Conservation (phyloP, 2,888 invertebrate species). For the Prosapia bicincta region DNA sequence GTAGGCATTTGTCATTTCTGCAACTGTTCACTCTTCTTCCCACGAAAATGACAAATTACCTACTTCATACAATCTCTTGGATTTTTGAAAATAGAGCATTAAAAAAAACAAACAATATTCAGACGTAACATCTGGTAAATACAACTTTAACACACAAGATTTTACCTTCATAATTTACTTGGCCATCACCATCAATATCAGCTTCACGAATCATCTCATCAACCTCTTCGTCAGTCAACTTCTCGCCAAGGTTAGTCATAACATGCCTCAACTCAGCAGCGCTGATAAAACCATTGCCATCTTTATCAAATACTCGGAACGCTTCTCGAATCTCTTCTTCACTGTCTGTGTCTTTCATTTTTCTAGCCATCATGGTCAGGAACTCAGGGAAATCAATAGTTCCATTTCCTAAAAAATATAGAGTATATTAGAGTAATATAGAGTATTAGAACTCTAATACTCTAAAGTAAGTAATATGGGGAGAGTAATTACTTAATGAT, state of each 20-base stretch:
- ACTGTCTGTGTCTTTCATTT: slow-evolving; percentile 99
- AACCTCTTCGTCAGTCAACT: slow-evolving; percentile 98
- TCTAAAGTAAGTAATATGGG: too few relatives aligned
- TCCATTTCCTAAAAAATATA: slow-evolving; percentile 76
- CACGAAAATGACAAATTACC: too few relatives aligned
- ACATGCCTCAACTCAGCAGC: slow-evolving; percentile 98
- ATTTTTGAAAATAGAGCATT: too few relatives aligned
- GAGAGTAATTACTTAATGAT: too few relatives aligned
- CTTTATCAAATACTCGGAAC: slow-evolving; percentile 98
- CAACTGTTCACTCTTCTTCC: too few relatives aligned
- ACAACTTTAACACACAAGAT: too few relatives aligned
- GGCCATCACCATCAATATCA: slow-evolving; percentile 98
- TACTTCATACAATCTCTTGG: too few relatives aligned
- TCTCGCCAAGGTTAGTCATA: slow-evolving; percentile 99
- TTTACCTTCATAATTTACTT: slow-evolving; percentile 96
- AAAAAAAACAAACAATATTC: too few relatives aligned
- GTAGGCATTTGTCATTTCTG: too few relatives aligned
- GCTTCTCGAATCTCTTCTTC: slow-evolving; percentile 99
- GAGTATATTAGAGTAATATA: too few relatives aligned
- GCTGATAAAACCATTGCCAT: slow-evolving; percentile 98
- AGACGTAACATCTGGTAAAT: too few relatives aligned
- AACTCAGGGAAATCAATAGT: slow-evolving; percentile 99
- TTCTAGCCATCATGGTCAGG: slow-evolving; percentile 99
- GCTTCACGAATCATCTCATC: slow-evolving; percentile 99
- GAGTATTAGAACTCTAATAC: too few relatives aligned